A percentile compares a stretch with the other conserved stretches of the same genome.
phyloP scores from a whole-genome alignment of 2,113 vertebrate species.

The Neotoma lepida region DNA sequence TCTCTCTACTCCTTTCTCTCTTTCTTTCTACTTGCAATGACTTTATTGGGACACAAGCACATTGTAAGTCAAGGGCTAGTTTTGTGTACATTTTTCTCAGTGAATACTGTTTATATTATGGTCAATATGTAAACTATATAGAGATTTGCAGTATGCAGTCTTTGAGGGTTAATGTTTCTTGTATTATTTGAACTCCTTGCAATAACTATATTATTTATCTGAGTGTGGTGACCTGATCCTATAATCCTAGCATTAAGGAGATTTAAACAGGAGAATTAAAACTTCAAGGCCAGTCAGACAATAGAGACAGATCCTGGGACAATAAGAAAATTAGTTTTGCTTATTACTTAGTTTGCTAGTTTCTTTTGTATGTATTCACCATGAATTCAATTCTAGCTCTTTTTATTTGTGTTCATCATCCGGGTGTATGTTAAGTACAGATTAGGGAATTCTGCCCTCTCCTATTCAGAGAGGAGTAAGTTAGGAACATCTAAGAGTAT shows the following conservation, averaged over 20 bases:
- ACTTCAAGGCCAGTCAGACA: background rate
- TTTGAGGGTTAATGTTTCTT: background rate
- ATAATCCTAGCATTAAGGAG: background rate
- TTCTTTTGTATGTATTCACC: background rate
- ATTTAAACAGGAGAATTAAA: background rate
- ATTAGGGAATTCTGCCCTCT: background rate
- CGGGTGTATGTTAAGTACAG: background rate
- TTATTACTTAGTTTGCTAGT: background rate
- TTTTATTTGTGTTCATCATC: background rate
- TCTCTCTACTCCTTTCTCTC: background rate
- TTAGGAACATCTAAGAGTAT: background rate
- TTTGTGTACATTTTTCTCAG: background rate
- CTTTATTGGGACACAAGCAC: background rate
- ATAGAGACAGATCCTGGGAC: background rate
- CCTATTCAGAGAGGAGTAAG: background rate
- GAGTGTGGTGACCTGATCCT: background rate
- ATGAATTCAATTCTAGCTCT: background rate
- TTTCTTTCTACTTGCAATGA: background rate
- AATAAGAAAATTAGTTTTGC: background rate
- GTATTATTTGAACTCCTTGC: background rate
- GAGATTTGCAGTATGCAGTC: background rate
- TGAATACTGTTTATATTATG: background rate
- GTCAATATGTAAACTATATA: background rate
- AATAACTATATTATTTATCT: background rate
- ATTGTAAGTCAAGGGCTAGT: background rate